Percentiles rank a stretch among this genome's conserved stretches.
Conservation (phyloP, 2,797 vertebrate species). For the Channallabes apus region DNA sequence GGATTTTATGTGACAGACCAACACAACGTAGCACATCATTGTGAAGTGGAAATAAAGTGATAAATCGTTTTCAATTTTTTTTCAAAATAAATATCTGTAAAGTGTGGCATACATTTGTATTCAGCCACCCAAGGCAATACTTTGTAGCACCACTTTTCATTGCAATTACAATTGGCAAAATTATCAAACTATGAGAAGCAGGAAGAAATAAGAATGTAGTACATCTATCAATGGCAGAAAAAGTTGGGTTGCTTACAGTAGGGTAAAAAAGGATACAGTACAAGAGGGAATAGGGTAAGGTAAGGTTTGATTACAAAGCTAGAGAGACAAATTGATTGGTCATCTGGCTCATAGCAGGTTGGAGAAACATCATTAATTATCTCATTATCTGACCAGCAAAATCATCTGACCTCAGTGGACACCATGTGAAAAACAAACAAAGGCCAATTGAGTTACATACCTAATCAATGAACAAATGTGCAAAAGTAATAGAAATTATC, state of each 20-base stretch:
- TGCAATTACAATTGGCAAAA: too few relatives aligned
- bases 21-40: too few relatives aligned
- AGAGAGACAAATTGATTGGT: neutral
- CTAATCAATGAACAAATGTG: neutral
- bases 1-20: too few relatives aligned
- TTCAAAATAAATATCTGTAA: too few relatives aligned
- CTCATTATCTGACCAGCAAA: neutral
- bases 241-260: neutral
- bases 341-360: neutral
- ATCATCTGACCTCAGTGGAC: neutral
- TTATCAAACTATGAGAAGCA: too few relatives aligned
- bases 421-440: neutral
- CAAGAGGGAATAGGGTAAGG: neutral
- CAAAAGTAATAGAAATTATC: neutral
- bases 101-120: too few relatives aligned
- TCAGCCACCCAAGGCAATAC: too few relatives aligned
- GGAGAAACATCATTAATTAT: neutral
- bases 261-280: neutral
- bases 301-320: neutral
- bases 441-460: neutral
- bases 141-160: too few relatives aligned
- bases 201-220: neutral
- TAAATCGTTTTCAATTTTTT: too few relatives aligned
- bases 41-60: too few relatives aligned
- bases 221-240: too few relatives aligned